Conservation (phyloP, 2,888 invertebrate genomes). For the Stomorhina lunata region DNA sequence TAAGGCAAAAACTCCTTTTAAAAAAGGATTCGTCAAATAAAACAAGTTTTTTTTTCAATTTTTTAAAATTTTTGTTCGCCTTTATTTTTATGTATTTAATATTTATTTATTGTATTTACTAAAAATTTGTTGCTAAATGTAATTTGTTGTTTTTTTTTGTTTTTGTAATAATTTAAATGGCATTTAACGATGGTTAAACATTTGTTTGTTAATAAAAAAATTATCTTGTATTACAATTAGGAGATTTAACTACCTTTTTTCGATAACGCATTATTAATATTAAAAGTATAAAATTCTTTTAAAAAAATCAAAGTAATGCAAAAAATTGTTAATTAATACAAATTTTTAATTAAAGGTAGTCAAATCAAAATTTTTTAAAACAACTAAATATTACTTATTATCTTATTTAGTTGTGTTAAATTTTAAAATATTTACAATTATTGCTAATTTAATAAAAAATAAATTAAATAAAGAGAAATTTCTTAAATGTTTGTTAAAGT, state of each 20-base stretch:
- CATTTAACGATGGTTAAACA: slow-evolving; percentile 51
- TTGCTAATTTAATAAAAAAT: slow-evolving; percentile 11
- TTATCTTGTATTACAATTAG: not conserved
- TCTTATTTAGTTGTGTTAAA: not conserved
- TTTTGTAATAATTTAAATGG: slow-evolving; percentile 53
- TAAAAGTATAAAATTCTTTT: not conserved
- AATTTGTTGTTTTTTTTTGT: slow-evolving; percentile 17
- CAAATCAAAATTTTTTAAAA: slow-evolving; percentile 7
- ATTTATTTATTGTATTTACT: slow-evolving; percentile 61
- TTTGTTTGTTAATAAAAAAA: slow-evolving; percentile 16
- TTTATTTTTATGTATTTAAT: slow-evolving; percentile 39
- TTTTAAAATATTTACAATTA: slow-evolving; percentile 39
- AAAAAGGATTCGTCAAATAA: not conserved
- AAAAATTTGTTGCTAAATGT: slow-evolving; percentile 61
- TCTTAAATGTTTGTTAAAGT: not conserved
- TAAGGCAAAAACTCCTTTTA: no score
- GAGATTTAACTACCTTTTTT: slow-evolving; percentile 13
- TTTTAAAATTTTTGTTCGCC: slow-evolving; percentile 15
- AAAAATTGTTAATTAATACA: not conserved
- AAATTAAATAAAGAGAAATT: slow-evolving; percentile 24
- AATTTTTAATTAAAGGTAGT: not conserved
- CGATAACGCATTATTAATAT: slow-evolving; percentile 12
- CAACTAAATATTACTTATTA: not conserved
- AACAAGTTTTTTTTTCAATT: not conserved
- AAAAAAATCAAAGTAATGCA: not conserved